A percentile compares a stretch with the other conserved stretches of the same genome.
Evolutionary conservation across 2,113 vertebrate species (phyloP).

Genomic region (Spea multiplicata): DNA sequence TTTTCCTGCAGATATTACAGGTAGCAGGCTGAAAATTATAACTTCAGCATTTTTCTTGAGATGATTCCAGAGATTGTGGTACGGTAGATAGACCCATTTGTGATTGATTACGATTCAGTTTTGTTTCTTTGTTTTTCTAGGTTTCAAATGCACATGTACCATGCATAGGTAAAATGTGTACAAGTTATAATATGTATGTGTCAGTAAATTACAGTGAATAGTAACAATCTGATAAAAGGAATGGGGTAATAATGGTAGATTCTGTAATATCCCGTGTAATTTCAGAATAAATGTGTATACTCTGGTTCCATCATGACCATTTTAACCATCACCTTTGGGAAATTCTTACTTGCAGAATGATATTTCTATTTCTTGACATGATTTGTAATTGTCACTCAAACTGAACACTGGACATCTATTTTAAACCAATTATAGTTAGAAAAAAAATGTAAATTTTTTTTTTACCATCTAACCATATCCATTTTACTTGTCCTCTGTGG

Average conservation of each 20-base stretch:
- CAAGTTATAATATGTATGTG: not conserved
- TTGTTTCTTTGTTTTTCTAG: constrained; percentile 16
- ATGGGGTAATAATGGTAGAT: not conserved
- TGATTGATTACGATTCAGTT: constrained; percentile 37
- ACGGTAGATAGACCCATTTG: constrained; percentile 5
- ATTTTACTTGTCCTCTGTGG: not conserved
- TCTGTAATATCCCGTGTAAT: not conserved
- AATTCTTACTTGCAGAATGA: not conserved
- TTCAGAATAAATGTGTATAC: not conserved
- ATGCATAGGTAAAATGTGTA: constrained; percentile 14
- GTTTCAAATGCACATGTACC: constrained; percentile 14
- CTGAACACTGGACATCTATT: not conserved
- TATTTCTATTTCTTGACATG: too few relatives aligned
- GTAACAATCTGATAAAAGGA: not conserved
- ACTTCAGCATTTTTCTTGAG: constrained; percentile 44
- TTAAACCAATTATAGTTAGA: not conserved
- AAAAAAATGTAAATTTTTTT: not conserved
- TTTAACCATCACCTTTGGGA: not conserved
- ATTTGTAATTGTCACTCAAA: constrained; percentile 1
- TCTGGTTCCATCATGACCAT: not conserved
- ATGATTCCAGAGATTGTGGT: constrained; percentile 19
- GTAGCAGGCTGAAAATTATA: not conserved
- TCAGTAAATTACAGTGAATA: not conserved
- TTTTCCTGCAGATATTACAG: constrained; percentile 39
- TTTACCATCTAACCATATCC: not conserved